Evolutionary conservation across 35 echinoderm and acorn worm species (phyloP).

Genomic region (Apostichopus parvimensis): DNA sequence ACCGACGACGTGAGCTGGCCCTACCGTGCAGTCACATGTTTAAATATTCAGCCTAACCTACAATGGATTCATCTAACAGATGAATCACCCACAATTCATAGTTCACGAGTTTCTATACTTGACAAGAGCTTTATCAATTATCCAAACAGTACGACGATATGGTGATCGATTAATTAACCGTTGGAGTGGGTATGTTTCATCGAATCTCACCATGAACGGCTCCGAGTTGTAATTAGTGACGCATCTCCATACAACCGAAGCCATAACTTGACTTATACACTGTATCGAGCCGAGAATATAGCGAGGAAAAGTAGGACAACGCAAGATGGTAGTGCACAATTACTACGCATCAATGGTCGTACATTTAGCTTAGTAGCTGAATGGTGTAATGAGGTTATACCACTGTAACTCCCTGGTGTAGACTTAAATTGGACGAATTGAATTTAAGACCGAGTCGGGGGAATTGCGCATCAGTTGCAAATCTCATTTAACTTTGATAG

Average conservation of each 20-base stretch:
- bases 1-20: too few species aligned
- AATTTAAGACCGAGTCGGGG: slow-evolving; percentile 31
- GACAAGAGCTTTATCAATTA: background rate
- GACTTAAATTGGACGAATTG: slow-evolving; percentile 34
- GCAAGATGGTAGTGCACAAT: background rate
- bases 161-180: slow-evolving; percentile 20
- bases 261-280: slow-evolving; percentile 19
- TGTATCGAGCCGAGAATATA: slow-evolving; percentile 6
- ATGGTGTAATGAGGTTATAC: slow-evolving; percentile 40
- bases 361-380: slow-evolving; percentile 23
- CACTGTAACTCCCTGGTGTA: slow-evolving; percentile 16
- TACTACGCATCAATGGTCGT: slow-evolving; percentile 42
- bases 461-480: slow-evolving; percentile 44
- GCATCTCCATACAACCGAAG: slow-evolving; percentile 8
- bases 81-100: background rate
- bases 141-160: background rate
- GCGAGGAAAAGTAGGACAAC: slow-evolving; percentile 1
- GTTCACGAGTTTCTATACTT: background rate
- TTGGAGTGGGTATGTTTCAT: slow-evolving; percentile 18
- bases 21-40: too few species aligned
- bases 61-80: background rate
- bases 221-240: slow-evolving; percentile 6
- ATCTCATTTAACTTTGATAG: slow-evolving; percentile 28
- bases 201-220: background rate
- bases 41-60: background rate